Base-by-base conservation (phyloP, 2,888 invertebrate genomes). In the Nomada flava region DNA sequence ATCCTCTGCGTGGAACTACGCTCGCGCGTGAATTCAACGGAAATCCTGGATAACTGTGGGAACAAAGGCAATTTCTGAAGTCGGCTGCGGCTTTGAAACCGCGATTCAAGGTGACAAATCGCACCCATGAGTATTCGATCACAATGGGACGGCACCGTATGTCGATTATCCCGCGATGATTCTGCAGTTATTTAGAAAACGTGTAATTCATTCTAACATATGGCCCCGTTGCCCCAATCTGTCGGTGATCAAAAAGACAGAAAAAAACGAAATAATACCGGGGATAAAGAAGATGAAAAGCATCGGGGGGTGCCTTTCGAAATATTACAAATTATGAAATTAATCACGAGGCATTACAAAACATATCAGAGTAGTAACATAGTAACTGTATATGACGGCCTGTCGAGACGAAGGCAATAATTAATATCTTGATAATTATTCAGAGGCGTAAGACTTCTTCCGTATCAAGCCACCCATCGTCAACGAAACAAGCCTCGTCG, bases 71-170 rank as follows among this genome's bases (percentile, higher is more conserved):
- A 77, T 69, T 55, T 64, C 71, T n/a, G 36, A 36, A 26, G 52
- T 26, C 50, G 26, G 57, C 9, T 18, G 20, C 44, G 5, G 18
- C 70, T 13, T 29, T 18, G 20, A 42, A 68, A 26, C 44, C 4
- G n/a, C 42, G 69, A 65, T 57, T 65, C 74, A 67, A 44, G 55
- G 55, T 79, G 80, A 70, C 74, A 79, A 62, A 82, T 84, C 80
- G 63, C 53, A 53, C 74, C 79, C 87, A 69, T 83, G 75, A 83
- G 88, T 83, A 87, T 88, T 86, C 83, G 76, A 62, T 76, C 63
- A 71, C 63, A 23, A 60, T 69, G 76, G 83, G 73, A 57, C 60
- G 10, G 18, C 52, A n/a, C 50, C 7, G 50, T 5, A 4, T 11
- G 63, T 20, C 57, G 44, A 79, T 79, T 50, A 60, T 60, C 47